These are phyloP conservation scores for Carassius carassius DNA, from an alignment of 2,113 vertebrate species.

Conservation along the genomic window DNA sequence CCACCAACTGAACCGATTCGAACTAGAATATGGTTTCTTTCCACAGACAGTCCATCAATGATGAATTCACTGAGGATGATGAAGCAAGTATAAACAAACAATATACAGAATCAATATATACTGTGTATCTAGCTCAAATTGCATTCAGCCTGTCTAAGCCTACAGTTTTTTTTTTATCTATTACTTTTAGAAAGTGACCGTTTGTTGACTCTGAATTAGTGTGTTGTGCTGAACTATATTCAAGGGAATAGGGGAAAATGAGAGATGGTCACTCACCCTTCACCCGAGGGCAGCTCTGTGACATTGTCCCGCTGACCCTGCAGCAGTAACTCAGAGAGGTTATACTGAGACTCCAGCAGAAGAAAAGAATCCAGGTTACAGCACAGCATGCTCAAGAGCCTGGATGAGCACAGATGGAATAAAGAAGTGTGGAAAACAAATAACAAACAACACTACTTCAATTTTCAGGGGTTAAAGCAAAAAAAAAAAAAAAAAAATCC, in stretches of 20 bases:
- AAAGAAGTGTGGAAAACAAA: not conserved
- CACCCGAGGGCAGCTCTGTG: slow-evolving; percentile 64
- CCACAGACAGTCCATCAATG: slow-evolving; percentile 89
- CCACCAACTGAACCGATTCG: slow-evolving; percentile 85
- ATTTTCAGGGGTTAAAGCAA: not conserved
- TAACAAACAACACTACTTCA: not conserved
- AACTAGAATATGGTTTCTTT: slow-evolving; percentile 91
- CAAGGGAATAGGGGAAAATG: not conserved
- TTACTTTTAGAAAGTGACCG: not conserved
- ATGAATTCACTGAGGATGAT: slow-evolving; percentile 80
- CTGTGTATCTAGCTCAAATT: not conserved
- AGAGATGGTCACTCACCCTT: slow-evolving; percentile 70
- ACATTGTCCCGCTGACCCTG: slow-evolving; percentile 84
- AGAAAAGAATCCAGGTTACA: slow-evolving; percentile 88
- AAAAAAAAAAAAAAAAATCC: too few species aligned
- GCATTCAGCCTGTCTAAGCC: too few species aligned
- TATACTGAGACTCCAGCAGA: slow-evolving; percentile 88
- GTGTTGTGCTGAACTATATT: not conserved
- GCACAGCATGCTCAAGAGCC: slow-evolving; percentile 87
- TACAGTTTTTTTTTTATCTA: too few species aligned
- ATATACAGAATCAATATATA: not conserved
- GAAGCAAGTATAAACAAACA: not conserved
- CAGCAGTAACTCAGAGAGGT: slow-evolving; percentile 83
- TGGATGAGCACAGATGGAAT: slow-evolving; percentile 59
- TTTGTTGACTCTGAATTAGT: not conserved